Evolutionary conservation across 2,888 invertebrate species (phyloP), one percentile per base, ranked within the genome.

Genomic region (Erynnis tages): DNA sequence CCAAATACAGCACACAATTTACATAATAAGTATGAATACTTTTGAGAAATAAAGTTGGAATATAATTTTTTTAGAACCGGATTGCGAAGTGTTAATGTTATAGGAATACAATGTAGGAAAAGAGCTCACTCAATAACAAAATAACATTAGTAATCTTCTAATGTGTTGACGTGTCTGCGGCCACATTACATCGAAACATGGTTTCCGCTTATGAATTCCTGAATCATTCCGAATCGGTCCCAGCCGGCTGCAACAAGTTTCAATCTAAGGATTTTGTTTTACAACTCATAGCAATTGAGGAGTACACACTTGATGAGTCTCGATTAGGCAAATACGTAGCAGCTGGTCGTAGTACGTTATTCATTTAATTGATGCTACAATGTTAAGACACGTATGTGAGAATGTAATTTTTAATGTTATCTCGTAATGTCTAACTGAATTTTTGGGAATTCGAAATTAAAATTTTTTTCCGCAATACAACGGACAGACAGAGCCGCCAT

Each of bases 221-320:
- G 57, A 63, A 54, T 62, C 59, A 60, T 57, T 54, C 38, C 41
- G 54, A 54, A 54, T 54, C 83, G 67, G 69, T 62, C 63, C 52
- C 46, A 79, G 69, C 85, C 67, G 69, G 86, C 64, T 73, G 50
- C 56, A 77, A 75, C 82, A 56, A 67, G 87, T 75, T 78, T 74
- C 74, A 84, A 83, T 85, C 79, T 72, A 78, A 69, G 69, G 69
- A 70, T 75, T 78, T 73, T 64, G 69, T 75, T 60, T 66, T 70
- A 71, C 76, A 74, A 80, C 82, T 78, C 79, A 75, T 78, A 79
- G 78, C 82, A 85, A 85, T 85, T 83, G 79, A 73, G 63, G 54
- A 58, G 67, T 60, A 73, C 69, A 72, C 25, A 14, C 63, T 74
- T 73, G 66, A 79, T 77, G 69, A 76, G 62, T 67, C 64, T 74